Evolutionary conservation across 2,113 vertebrate species (phyloP).

Genomic region (Ceuthmochares aereus): DNA sequence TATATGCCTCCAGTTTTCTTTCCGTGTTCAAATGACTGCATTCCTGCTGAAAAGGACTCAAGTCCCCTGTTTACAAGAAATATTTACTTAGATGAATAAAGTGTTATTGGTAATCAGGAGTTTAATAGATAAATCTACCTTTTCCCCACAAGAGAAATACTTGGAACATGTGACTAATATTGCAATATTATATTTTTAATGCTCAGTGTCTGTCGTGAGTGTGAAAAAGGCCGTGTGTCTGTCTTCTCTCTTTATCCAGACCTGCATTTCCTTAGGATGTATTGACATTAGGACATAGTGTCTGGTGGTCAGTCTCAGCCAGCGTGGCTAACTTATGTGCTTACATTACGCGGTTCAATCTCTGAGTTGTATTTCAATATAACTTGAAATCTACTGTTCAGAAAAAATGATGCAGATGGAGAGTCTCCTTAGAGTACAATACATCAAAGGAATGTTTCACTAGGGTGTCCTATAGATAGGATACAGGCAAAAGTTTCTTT

Average conservation of each 20-base stretch:
- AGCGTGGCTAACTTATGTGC: neutral
- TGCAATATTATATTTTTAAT: neutral
- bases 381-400: neutral
- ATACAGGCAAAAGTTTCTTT: neutral
- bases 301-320: neutral
- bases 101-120: neutral
- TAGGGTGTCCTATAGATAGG: neutral
- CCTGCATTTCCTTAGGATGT: neutral
- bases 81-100: neutral
- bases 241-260: neutral
- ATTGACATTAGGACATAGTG: neutral
- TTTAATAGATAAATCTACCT: neutral
- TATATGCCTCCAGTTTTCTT: neutral
- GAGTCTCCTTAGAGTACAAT: neutral
- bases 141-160: neutral
- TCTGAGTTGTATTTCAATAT: neutral
- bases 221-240: neutral
- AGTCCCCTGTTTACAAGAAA: neutral
- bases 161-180: neutral
- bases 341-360: neutral
- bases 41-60: neutral
- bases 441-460: neutral
- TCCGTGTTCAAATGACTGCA: neutral
- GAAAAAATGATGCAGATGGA: neutral
- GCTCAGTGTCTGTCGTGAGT: neutral